These are phyloP conservation scores for Phenganax subtilis DNA, from an alignment of 92 coral and sea anemone species.

Conservation along the genomic window DNA sequence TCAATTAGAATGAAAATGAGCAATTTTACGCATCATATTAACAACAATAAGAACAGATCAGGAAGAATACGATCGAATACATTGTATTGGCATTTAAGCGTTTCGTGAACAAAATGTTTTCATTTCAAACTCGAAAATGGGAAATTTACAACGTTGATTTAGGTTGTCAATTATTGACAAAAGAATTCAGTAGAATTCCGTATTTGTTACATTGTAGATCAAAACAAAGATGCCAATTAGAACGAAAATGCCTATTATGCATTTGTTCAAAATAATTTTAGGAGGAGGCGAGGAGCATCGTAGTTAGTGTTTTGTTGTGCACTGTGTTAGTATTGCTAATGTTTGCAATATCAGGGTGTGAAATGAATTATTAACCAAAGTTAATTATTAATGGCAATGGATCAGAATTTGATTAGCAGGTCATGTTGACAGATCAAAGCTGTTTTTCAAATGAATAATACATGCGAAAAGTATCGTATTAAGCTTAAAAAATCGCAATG, in stretches of 20 bases:
- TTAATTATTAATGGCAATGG: neutral
- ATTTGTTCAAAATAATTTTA: neutral
- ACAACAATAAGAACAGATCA: too few relatives aligned
- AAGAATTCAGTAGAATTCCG: neutral
- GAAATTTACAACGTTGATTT: neutral
- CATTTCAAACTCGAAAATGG: neutral
- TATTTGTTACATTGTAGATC: neutral
- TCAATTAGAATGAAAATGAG: too few relatives aligned
- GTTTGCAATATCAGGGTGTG: neutral
- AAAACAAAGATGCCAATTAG: neutral
- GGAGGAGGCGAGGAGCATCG: neutral
- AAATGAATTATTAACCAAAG: neutral
- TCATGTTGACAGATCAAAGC: neutral
- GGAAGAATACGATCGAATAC: too few relatives aligned
- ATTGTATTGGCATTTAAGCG: too few relatives aligned
- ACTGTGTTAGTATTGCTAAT: too few relatives aligned
- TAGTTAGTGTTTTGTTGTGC: neutral
- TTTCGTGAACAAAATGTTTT: neutral
- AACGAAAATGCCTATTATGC: neutral
- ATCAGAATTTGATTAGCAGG: neutral
- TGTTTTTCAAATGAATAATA: too few relatives aligned
- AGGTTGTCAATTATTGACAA: neutral
- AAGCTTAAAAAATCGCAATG: too few relatives aligned
- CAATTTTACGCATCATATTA: too few relatives aligned
- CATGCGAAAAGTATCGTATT: too few relatives aligned